Conservation (phyloP, 2,113 vertebrate species). For the Spea multiplicata region DNA sequence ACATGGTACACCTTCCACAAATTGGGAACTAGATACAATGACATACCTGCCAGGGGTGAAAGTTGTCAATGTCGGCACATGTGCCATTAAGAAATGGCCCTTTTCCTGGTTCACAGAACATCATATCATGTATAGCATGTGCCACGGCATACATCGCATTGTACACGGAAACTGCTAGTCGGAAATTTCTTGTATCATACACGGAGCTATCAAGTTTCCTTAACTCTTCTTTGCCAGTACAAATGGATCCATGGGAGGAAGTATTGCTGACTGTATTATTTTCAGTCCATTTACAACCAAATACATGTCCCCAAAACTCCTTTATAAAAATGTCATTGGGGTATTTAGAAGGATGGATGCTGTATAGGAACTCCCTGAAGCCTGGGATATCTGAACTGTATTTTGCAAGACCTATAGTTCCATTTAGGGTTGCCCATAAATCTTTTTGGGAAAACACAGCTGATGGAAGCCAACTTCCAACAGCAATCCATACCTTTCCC, state of each 20-base stretch:
- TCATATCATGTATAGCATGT: conserved; percentile 55
- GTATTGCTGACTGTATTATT: not conserved
- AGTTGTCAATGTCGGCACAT: conserved; percentile 50
- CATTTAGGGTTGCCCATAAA: conserved; percentile 22
- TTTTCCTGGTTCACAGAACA: conserved; percentile 48
- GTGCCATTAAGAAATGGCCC: conserved; percentile 18
- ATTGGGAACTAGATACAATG: not conserved
- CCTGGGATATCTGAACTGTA: conserved; percentile 30
- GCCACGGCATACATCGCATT: conserved; percentile 61
- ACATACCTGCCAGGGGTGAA: conserved; percentile 59
- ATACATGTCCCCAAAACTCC: conserved; percentile 32
- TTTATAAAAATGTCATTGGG: conserved; percentile 36
- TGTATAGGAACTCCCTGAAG: conserved; percentile 18
- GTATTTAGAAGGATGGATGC: conserved; percentile 20
- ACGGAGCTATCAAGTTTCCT: conserved; percentile 52
- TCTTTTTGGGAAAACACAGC: conserved; percentile 33
- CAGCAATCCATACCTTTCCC: conserved; percentile 31
- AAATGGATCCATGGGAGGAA: conserved; percentile 1
- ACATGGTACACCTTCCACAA: too few species aligned
- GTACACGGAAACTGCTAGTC: conserved; percentile 57
- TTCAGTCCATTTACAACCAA: conserved; percentile 15
- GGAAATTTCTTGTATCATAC: conserved; percentile 57
- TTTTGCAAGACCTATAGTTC: conserved; percentile 32
- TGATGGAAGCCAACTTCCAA: conserved; percentile 30
- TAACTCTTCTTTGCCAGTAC: conserved; percentile 56